These are phyloP conservation scores for Diadema setosum DNA, from an alignment of 35 echinoderm and acorn worm species.

Conservation along the genomic window DNA sequence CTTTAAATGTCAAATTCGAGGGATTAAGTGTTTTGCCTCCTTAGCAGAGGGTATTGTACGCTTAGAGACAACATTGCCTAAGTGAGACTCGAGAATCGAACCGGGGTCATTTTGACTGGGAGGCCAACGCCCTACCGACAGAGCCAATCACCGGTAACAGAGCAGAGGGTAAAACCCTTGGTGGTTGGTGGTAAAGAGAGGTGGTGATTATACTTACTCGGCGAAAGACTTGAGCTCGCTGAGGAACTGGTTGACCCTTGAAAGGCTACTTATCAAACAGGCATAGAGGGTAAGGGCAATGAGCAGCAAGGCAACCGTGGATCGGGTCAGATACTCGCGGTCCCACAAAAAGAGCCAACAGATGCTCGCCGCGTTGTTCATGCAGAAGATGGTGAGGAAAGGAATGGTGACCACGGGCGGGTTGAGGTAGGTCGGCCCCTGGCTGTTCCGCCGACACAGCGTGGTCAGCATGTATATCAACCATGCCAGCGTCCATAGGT, in stretches of 20 bases:
- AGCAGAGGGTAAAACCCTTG: neutral
- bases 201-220: neutral
- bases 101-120: neutral
- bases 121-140: neutral
- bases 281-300: conserved; percentile 37
- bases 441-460: conserved; percentile 4
- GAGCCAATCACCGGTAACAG: neutral
- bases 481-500: conserved; percentile 22
- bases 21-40: too few species aligned
- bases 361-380: neutral
- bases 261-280: neutral
- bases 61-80: neutral
- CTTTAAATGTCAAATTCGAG: too few species aligned
- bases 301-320: neutral
- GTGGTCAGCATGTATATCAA: conserved; percentile 30
- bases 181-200: neutral
- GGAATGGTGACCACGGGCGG: neutral
- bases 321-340: conserved; percentile 48
- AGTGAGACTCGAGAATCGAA: neutral
- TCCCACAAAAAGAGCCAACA: conserved; percentile 15
- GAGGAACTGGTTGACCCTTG: neutral
- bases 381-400: neutral
- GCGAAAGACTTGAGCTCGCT: neutral
- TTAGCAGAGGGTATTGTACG: too few species aligned
- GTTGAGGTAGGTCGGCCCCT: conserved; percentile 25